Base-by-base conservation (phyloP, 2,113 vertebrate species). In the Hydrolagus affinis region DNA sequence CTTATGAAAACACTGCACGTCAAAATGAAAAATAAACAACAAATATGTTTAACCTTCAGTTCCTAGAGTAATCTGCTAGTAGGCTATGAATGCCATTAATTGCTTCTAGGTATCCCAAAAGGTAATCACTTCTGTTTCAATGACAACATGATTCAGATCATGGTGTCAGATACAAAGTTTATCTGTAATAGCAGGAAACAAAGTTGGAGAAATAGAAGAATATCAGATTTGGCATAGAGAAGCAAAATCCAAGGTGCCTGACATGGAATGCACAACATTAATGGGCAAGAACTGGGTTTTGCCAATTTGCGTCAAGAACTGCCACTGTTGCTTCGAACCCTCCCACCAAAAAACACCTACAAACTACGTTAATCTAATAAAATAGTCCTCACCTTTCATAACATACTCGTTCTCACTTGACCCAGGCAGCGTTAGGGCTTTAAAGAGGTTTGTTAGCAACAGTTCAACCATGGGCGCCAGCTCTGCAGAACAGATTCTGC, bases 341-440 rank as follows among this genome's bases (percentile, higher is more conserved):
- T 30, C 0, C 12, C 1, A n/a, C 28, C 11, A 32, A 25, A 71
- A 21, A 71, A 44, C 44, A 44, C 44, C 44, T 44, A 44, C 44
- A 44, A 44, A 44, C 44, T 44, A 44, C 44, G 44, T 44, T 44
- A 44, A 44, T 44, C 44, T 44, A 44, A 44, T 6, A 60, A n/a
- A 85, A 73, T 23, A 19, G 10, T 70, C 32, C 72, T 72, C 91
- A 98, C 98, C 98, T 96, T 99, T 99, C 98, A 99, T 99, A 87
- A 99, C 96, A 89, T 99, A 99, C 87, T 99, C 97, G 87, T 98
- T 99, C 91, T 99, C 98, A 87, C 96, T 95, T 12, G 98, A 99
- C 77, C 96, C 97, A 88, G 97, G 97, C 88, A 97, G 93, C 0
- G 96, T 92, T 87, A 99, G 91, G 0, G 97, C 94, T 92, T 98